Evolutionary conservation across 2,888 invertebrate genomes (phyloP).

Genomic region (Agrochola lychnidis): DNA sequence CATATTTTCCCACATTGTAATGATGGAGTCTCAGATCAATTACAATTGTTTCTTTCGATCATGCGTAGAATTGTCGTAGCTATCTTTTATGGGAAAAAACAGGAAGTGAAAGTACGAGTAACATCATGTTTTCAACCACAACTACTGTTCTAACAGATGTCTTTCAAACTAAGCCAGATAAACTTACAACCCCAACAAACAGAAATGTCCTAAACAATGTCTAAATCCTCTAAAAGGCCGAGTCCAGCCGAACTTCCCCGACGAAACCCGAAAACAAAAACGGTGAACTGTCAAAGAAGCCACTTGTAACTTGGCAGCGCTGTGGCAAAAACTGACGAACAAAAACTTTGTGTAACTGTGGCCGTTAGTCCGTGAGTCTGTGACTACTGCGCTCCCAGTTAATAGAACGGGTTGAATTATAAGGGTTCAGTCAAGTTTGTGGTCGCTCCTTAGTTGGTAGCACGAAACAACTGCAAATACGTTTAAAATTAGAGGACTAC

Average conservation of each 20-base stretch:
- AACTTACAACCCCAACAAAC: constrained; percentile 18
- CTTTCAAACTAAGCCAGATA: constrained; percentile 10
- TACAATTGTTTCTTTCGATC: not conserved
- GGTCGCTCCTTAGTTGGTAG: constrained; percentile 53
- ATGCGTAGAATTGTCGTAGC: not conserved
- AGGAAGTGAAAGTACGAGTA: constrained; percentile 16
- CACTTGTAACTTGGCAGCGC: constrained; percentile 62
- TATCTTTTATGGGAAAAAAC: not conserved
- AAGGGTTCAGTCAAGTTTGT: constrained; percentile 60
- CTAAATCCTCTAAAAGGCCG: constrained; percentile 35
- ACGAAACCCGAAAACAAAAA: constrained; percentile 58
- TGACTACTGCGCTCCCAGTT: constrained; percentile 48
- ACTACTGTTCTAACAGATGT: not conserved
- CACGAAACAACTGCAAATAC: constrained; percentile 57
- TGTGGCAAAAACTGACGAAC: constrained; percentile 58
- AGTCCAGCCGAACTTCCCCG: constrained; percentile 42
- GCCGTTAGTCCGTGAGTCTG: constrained; percentile 26
- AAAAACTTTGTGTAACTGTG: constrained; percentile 49
- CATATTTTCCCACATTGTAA: not conserved
- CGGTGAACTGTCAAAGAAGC: constrained; percentile 59
- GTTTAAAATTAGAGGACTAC: constrained; percentile 53
- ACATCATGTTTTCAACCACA: not conserved
- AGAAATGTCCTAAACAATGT: constrained; percentile 49
- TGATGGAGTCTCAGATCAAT: not conserved
- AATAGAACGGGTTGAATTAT: constrained; percentile 63